phyloP scores from a whole-genome alignment of 2,797 vertebrate genomes.

The Lacerta agilis region DNA sequence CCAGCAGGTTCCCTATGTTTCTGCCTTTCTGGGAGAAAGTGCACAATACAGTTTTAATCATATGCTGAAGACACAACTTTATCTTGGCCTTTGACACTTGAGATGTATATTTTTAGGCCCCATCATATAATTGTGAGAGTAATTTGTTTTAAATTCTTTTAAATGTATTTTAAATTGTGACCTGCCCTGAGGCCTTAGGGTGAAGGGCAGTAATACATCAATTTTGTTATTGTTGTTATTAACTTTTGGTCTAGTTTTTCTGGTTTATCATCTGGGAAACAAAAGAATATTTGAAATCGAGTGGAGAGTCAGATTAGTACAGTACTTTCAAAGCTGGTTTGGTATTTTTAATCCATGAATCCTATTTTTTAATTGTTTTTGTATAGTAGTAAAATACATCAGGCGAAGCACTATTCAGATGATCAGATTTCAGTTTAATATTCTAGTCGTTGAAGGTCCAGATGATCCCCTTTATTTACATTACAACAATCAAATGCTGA shows the following conservation, averaged over 20 bases:
- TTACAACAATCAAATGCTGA: conserved; percentile 53
- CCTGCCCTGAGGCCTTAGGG: no score
- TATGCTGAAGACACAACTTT: no score
- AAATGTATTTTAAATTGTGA: background rate
- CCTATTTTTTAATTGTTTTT: conserved; percentile 11
- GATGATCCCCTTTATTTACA: conserved; percentile 65
- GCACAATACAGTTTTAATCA: no score
- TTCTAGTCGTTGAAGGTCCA: conserved; percentile 56
- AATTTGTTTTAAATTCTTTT: background rate
- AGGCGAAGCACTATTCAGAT: conserved; percentile 8
- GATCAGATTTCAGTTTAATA: conserved; percentile 56
- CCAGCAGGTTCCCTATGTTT: background rate
- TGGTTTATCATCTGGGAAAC: background rate
- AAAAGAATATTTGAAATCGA: background rate
- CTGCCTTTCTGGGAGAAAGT: background rate
- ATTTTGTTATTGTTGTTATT: background rate
- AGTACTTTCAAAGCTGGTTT: background rate
- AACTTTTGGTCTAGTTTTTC: background rate
- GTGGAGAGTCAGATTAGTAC: no score
- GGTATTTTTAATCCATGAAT: background rate
- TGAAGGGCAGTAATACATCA: no score
- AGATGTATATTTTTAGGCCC: no score
- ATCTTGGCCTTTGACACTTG: no score
- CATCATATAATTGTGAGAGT: no score
- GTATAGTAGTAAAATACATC: conserved; percentile 14